Evolutionary conservation across 2,888 invertebrate species (phyloP), one percentile per base, ranked within the genome.

Genomic region (Ellobium chinense): DNA sequence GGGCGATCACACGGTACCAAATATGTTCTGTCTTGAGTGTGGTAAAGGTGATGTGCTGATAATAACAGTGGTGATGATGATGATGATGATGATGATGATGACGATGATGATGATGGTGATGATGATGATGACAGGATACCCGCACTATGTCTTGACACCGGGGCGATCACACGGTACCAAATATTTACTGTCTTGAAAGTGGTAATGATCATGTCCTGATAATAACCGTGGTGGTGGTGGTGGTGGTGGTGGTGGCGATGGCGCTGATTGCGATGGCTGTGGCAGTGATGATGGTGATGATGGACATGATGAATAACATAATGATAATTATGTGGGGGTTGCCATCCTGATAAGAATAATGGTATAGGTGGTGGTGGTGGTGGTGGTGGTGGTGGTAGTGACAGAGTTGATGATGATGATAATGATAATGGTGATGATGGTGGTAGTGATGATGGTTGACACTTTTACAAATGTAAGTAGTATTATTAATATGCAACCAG

Each of bases 1-100:
- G n/a, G n/a, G n/a, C n/a, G n/a, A n/a, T n/a, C n/a, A n/a, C n/a
- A n/a, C n/a, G n/a, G n/a, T n/a, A n/a, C n/a, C n/a, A n/a, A n/a
- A n/a, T n/a, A n/a, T n/a, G n/a, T n/a, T n/a, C n/a, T n/a, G n/a
- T n/a, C n/a, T n/a, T n/a, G n/a, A n/a, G n/a, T n/a, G n/a, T n/a
- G n/a, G n/a, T n/a, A n/a, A n/a, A n/a, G n/a, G n/a, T n/a, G n/a
- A n/a, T n/a, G n/a, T 70, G 54, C 39, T 46, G 46, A 39, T 54
- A 54, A 70, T 70, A 54, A 70, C 54, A 54, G 29, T 70, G 70
- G 34, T 54, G 54, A 70, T 70, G 14, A 70, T 70, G 54, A 70
- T 70, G 14, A 46, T 70, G 54, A 46, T 70, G 54, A 70, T 70
- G 36, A 70, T 70, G 54, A 70, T 70, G 37, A 70, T 27, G 37